phyloP scores from a whole-genome alignment of 2,797 vertebrate species.

The Darevskia mixta region DNA sequence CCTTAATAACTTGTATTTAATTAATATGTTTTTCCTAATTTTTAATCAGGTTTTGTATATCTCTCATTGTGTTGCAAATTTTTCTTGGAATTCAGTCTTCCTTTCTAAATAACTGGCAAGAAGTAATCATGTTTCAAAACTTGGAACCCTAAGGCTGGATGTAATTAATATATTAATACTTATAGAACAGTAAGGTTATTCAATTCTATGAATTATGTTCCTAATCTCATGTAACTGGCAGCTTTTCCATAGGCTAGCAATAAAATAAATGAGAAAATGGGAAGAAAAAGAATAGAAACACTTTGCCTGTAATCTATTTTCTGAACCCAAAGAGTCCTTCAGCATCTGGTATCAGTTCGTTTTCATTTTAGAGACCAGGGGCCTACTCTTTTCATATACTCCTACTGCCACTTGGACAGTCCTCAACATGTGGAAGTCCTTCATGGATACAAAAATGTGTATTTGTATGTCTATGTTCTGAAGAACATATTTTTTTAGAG shows the following conservation, averaged over 20 bases:
- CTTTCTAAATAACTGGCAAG: not conserved
- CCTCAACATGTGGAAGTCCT: not conserved
- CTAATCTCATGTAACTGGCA: conserved; percentile 15
- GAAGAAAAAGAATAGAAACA: not conserved
- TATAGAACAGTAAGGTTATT: not conserved
- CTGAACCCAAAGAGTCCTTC: conserved; percentile 16
- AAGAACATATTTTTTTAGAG: not conserved
- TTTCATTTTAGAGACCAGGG: not conserved
- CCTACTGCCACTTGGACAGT: not conserved
- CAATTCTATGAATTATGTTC: conserved; percentile 4
- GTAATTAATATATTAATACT: conserved; percentile 19
- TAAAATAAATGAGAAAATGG: conserved; percentile 15
- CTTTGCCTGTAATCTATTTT: not conserved
- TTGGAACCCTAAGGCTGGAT: not conserved
- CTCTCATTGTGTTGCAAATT: not conserved
- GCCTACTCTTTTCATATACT: not conserved
- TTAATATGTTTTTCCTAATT: conserved; percentile 8
- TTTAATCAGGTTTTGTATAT: not conserved
- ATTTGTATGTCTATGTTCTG: not conserved
- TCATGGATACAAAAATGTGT: not conserved
- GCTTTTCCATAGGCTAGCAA: conserved; percentile 1
- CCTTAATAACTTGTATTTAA: conserved; percentile 10
- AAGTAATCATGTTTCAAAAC: not conserved
- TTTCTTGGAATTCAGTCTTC: conserved; percentile 12
- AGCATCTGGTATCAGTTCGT: not conserved